A percentile compares a stretch with the other conserved stretches of the same genome.
Conservation (phyloP, 1,140 invertebrate species). For the Tyrophagus putrescentiae region DNA sequence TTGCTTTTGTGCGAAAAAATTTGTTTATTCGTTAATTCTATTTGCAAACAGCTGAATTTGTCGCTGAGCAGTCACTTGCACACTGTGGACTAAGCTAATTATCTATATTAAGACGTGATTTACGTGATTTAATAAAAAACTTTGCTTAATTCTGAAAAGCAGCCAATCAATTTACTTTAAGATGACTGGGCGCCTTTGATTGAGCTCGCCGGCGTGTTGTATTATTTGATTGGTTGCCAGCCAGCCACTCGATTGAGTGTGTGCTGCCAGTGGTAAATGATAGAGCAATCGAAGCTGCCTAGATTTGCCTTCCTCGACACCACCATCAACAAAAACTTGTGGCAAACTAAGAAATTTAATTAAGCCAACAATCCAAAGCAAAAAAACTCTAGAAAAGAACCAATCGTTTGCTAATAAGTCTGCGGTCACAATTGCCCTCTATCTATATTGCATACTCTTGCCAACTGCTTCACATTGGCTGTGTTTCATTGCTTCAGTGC, state of each 20-base stretch:
- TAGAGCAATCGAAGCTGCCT: slow-evolving; percentile 7
- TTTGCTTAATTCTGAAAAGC: background rate
- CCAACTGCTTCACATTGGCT: too few relatives aligned
- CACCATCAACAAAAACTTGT: background rate
- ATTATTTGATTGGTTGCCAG: too few relatives aligned
- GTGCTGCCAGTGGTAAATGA: slow-evolving; percentile 3
- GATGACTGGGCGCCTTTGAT: too few relatives aligned
- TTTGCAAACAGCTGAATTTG: slow-evolving; percentile 4
- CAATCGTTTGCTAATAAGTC: slow-evolving; percentile 7
- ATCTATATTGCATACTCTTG: background rate
- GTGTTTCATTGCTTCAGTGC: too few relatives aligned
- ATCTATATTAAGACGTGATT: slow-evolving; percentile 12
- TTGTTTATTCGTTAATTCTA: slow-evolving; percentile 1
- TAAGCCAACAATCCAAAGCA: background rate
- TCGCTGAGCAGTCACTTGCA: too few relatives aligned
- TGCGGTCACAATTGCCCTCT: background rate
- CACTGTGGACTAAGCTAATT: slow-evolving; percentile 7
- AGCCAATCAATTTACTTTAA: too few relatives aligned
- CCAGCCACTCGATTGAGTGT: background rate
- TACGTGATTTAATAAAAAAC: slow-evolving; percentile 12
- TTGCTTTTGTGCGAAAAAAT: background rate
- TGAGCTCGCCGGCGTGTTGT: too few relatives aligned
- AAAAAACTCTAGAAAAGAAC: background rate
- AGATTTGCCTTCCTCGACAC: background rate
- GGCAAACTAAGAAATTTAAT: slow-evolving; percentile 8